Percentiles rank a stretch among this genome's conserved stretches.
These are phyloP conservation scores for Chironomus striatipennis DNA, from an alignment of 1,140 invertebrate species.

Conservation along the genomic window DNA sequence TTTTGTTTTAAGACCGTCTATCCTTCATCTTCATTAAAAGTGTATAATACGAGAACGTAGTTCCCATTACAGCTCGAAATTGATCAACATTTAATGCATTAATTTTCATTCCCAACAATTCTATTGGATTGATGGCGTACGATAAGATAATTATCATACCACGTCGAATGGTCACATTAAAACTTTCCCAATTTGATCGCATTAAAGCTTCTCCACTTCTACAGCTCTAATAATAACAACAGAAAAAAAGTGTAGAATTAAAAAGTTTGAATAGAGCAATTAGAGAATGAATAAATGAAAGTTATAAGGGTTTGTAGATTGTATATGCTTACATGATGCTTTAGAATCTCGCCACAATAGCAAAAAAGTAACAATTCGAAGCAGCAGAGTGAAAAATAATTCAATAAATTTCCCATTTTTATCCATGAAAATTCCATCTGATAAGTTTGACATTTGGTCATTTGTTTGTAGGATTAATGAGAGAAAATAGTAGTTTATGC, in stretches of 20 bases:
- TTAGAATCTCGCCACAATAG: background rate
- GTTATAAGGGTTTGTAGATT: background rate
- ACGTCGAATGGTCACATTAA: background rate
- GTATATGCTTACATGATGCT: background rate
- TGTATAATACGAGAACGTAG: background rate
- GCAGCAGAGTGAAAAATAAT: background rate
- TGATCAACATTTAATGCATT: background rate
- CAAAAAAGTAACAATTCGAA: background rate
- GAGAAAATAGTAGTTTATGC: too few species aligned
- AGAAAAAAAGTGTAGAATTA: too few species aligned
- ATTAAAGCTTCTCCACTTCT: background rate
- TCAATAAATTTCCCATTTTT: background rate
- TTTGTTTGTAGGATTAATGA: too few species aligned
- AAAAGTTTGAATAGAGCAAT: background rate
- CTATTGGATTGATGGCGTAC: background rate
- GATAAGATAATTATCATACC: background rate
- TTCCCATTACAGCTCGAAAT: background rate
- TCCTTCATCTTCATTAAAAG: too few species aligned
- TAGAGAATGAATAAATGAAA: background rate
- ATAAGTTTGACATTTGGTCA: too few species aligned
- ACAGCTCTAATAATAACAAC: background rate
- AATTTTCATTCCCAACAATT: background rate
- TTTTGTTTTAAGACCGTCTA: too few species aligned
- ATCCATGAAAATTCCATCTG: background rate
- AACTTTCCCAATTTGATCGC: slow-evolving; percentile 1